These are phyloP conservation scores for Passer montanus DNA, from an alignment of 2,113 vertebrate genomes.

Conservation along the genomic window DNA sequence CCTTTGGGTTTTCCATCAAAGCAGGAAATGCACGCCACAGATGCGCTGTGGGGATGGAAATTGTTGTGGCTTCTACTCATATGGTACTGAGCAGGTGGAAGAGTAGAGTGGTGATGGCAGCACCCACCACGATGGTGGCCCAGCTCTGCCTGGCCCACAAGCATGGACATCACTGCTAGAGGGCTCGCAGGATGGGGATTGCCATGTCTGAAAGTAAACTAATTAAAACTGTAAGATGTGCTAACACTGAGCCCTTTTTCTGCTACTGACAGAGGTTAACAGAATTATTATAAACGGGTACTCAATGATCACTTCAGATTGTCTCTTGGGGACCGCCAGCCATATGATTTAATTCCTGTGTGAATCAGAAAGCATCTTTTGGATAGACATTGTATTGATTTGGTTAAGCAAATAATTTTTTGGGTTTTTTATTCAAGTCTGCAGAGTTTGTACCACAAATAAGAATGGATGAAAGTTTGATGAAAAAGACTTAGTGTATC, in stretches of 20 bases:
- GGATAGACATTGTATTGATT: neutral
- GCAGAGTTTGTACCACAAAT: neutral
- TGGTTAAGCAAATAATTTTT: neutral
- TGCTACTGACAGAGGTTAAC: neutral
- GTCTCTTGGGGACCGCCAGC: neutral
- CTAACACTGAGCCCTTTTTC: neutral
- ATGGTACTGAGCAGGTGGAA: neutral
- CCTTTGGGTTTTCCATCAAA: neutral
- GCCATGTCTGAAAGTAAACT: neutral
- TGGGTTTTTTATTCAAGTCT: neutral
- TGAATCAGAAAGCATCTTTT: neutral
- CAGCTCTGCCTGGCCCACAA: fast-evolving
- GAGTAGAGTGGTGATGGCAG: fast-evolving
- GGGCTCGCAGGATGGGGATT: neutral
- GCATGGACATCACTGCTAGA: fast-evolving
- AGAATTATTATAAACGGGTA: neutral
- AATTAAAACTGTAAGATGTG: neutral
- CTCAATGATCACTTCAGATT: neutral
- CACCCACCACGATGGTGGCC: fast-evolving
- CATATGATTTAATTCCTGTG: neutral
- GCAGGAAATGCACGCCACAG: neutral
- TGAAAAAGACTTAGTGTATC: neutral
- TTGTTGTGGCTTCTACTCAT: neutral
- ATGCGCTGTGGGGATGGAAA: neutral
- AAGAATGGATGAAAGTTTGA: neutral